Evolutionary conservation across 2,888 invertebrate species (phyloP), one percentile per base, ranked within the genome.

Genomic region (Tinea trinotella): DNA sequence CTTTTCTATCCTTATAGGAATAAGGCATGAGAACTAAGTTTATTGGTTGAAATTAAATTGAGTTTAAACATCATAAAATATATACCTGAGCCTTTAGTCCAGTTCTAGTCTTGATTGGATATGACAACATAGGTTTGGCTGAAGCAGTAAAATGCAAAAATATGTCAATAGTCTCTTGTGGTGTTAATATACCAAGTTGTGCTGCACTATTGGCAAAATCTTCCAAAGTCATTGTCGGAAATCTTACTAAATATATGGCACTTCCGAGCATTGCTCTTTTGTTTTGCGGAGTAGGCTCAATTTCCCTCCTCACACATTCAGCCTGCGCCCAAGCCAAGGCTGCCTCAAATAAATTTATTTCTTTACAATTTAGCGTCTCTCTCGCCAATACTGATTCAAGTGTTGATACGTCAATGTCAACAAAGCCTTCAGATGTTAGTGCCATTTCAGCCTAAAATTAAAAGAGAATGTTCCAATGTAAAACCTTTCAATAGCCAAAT

Each of bases 341-440:
- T 12, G 98, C 97, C 72, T 96, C 94, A 78, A 97, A 92, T 50
- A 96, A 84, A 71, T 94, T 92, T 63, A 95, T 93, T 84, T 98
- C 98, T 76, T 95, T 95, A 74, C 96, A 97, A 77, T 98, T 98
- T 48, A 98, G 88, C 1, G 98, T 97, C 82, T 98, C 98, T 60
- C 98, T 90, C 54, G 92, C 92, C 63, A 98, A 88, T 62, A 98
- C 96, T 56, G 95, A 95, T 76, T 96, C 94, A 64, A 98, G 88
- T 19, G 98, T 98, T 62, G 95, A 93, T 65, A 94, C 91, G 80
- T 98, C 98, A 69, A 98, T 97, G 74, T 98, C 98, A 60, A 95
- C 93, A 86, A 98, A 98, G 62, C 97, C 97, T 69, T 98, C 98
- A 0, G 97, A 97, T 62, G 92, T 93, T 64, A 98, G 89, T 56